These are phyloP conservation scores for Dicerorhinus sumatrensis DNA, from an alignment of 2,113 vertebrate species.

Conservation along the genomic window DNA sequence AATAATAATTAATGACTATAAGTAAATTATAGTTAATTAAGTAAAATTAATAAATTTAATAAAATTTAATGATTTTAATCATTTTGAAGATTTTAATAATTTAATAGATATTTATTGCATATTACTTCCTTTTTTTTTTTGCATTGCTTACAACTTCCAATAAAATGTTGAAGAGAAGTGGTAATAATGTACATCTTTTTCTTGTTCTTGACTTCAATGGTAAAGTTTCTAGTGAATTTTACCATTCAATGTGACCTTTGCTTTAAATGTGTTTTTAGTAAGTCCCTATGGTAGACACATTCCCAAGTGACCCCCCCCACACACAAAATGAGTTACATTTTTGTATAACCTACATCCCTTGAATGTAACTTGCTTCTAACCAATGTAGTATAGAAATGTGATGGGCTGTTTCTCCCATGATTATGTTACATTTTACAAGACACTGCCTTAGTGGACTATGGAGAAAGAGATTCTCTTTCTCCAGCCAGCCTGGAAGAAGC, in stretches of 20 bases:
- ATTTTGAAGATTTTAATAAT: no score
- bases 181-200: not conserved
- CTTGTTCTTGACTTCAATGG: not conserved
- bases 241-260: not conserved
- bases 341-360: not conserved
- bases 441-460: not conserved
- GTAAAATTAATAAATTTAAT: no score
- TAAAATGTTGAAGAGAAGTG: not conserved
- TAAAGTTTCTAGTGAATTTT: not conserved
- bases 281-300: not conserved
- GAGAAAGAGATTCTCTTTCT: no score
- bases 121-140: not conserved
- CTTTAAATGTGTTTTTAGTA: not conserved
- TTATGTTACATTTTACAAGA: not conserved
- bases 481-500: not conserved
- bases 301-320: not conserved
- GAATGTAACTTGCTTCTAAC: not conserved
- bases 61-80: no score
- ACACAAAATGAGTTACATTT: not conserved
- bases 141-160: not conserved
- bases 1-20: no score
- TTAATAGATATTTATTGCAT: not conserved
- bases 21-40: no score
- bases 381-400: not conserved
- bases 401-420: not conserved